Evolutionary conservation across 2,113 vertebrate species (phyloP).

Genomic region (Saccopteryx leptura): DNA sequence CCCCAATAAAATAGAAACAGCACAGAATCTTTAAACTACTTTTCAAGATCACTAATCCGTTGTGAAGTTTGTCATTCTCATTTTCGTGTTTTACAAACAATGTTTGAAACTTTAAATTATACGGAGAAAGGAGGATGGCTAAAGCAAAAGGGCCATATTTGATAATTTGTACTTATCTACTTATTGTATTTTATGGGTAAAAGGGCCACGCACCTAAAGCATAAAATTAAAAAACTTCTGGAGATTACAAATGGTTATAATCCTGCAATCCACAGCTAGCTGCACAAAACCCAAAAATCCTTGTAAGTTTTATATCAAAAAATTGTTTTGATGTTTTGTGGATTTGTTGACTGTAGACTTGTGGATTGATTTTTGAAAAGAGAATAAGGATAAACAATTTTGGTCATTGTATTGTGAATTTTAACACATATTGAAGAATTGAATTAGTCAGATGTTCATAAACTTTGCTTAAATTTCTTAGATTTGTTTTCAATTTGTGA

Average conservation of each 20-base stretch:
- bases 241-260: not conserved
- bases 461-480: not conserved
- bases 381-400: not conserved
- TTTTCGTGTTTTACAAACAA: slow-evolving; percentile 32
- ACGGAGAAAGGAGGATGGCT: not conserved
- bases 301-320: not conserved
- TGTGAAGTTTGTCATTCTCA: not conserved
- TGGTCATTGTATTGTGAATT: slow-evolving; percentile 2
- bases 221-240: slow-evolving; percentile 19
- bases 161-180: not conserved
- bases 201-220: not conserved
- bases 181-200: slow-evolving; percentile 30
- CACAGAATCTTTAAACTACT: not conserved
- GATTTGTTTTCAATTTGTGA: slow-evolving; percentile 17
- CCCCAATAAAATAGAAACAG: not conserved
- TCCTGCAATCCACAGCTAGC: not conserved
- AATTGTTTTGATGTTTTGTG: not conserved
- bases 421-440: slow-evolving; percentile 23
- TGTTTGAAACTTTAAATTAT: slow-evolving; percentile 44
- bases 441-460: not conserved
- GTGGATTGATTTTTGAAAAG: not conserved
- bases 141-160: not conserved
- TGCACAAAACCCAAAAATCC: not conserved
- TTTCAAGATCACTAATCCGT: not conserved
- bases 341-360: not conserved